A percentile compares a stretch with the other conserved stretches of the same genome.
These are phyloP conservation scores for Conger conger DNA, from an alignment of 2,113 vertebrate genomes.

Conservation along the genomic window DNA sequence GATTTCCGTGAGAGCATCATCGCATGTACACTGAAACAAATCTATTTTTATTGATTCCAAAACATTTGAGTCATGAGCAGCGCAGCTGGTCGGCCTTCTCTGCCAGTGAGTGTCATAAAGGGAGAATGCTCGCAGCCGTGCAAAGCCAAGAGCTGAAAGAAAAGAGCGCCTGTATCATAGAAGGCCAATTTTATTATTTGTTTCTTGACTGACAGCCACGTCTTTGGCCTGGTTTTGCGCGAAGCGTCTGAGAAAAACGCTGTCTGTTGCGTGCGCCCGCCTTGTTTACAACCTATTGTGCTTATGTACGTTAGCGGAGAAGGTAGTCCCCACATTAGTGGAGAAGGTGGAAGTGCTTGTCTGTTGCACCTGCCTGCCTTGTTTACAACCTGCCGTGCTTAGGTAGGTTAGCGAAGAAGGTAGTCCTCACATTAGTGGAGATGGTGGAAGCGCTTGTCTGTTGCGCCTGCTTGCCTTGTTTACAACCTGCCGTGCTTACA, in stretches of 20 bases:
- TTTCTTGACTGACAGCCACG: conserved; percentile 11
- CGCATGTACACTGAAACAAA: conserved; percentile 1
- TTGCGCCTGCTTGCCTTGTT: too few relatives aligned
- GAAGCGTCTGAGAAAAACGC: conserved; percentile 40
- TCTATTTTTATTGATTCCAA: conserved; percentile 9
- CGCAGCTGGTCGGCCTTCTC: conserved; percentile 40
- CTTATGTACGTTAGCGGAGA: conserved; percentile 57
- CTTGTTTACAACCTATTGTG: conserved; percentile 50
- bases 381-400: too few relatives aligned
- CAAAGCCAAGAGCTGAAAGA: conserved; percentile 27
- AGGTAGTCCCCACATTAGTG: conserved; percentile 46
- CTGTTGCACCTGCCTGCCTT: too few relatives aligned
- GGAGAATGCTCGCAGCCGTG: conserved; percentile 9
- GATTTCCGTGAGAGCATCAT: background rate
- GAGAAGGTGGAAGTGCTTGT: too few relatives aligned
- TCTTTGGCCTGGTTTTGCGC: conserved; percentile 16
- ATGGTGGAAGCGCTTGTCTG: too few relatives aligned
- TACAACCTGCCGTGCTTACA: too few relatives aligned
- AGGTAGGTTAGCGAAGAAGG: too few relatives aligned
- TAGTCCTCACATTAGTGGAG: too few relatives aligned
- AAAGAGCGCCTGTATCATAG: conserved; percentile 4
- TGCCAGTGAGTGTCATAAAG: conserved; percentile 45
- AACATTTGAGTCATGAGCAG: conserved; percentile 32
- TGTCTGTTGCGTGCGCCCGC: conserved; percentile 53
- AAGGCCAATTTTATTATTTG: background rate